These are phyloP conservation scores for Furnarius figulus DNA, from an alignment of 2,113 vertebrate species.

Conservation along the genomic window DNA sequence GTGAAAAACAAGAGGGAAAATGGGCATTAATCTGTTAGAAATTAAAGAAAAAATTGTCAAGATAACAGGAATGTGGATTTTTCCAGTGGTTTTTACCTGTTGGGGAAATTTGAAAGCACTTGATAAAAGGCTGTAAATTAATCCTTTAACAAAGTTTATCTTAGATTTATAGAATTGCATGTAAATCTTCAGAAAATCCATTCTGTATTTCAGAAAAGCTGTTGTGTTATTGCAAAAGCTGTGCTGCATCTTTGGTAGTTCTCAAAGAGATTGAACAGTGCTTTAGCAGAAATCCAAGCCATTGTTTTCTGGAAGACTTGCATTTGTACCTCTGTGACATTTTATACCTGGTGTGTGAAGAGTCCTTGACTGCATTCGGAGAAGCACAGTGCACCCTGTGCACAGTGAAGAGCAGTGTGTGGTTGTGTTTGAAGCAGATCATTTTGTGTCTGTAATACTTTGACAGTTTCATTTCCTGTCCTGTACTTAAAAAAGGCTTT, in stretches of 20 bases:
- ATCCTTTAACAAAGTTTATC: neutral
- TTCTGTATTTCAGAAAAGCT: neutral
- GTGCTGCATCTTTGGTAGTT: neutral
- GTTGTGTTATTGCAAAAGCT: neutral
- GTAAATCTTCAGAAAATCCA: neutral
- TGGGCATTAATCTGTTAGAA: neutral
- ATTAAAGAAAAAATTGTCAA: neutral
- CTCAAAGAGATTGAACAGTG: neutral
- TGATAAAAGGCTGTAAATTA: neutral
- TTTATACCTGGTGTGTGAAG: neutral
- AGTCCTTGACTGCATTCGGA: neutral
- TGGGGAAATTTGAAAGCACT: neutral
- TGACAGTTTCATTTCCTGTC: slow-evolving; percentile 22
- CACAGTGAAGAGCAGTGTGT: neutral
- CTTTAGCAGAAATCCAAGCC: neutral
- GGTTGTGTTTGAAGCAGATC: neutral
- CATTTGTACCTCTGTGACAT: neutral
- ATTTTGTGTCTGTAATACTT: neutral
- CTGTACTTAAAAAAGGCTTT: neutral
- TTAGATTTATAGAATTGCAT: neutral
- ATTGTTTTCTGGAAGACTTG: neutral
- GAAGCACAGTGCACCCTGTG: neutral
- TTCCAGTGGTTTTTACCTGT: neutral
- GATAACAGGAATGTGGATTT: neutral
- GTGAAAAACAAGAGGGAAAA: neutral